Percentiles rank a stretch among this genome's conserved stretches.
These are phyloP conservation scores for Nemoura dubitans DNA, from an alignment of 2,888 invertebrate genomes.

Conservation along the genomic window DNA sequence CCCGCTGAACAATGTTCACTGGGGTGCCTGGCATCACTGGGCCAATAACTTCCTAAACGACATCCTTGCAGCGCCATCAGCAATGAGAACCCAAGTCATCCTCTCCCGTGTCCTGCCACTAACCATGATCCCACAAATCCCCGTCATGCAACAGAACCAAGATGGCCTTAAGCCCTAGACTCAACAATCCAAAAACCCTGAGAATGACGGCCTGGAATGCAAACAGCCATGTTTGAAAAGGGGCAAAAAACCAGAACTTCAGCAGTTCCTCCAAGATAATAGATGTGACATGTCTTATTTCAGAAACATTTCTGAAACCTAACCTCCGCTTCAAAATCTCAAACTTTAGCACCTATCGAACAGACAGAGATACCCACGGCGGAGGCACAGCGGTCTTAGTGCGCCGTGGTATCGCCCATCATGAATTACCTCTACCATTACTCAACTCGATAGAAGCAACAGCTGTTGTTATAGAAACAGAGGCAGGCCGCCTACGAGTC, in stretches of 20 bases:
- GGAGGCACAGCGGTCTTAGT: background rate
- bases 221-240: no score
- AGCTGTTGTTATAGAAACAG: background rate
- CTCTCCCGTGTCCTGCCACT: background rate
- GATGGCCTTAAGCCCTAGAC: no score
- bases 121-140: background rate
- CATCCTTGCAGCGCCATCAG: background rate
- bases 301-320: background rate
- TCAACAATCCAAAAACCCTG: no score
- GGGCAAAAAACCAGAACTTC: no score
- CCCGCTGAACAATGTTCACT: background rate
- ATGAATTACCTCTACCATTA: background rate
- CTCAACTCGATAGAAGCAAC: background rate
- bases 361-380: background rate
- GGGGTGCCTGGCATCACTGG: background rate
- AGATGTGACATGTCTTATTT: background rate
- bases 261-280: no score
- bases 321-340: background rate
- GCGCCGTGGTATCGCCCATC: background rate
- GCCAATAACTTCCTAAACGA: background rate
- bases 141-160: no score
- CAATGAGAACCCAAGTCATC: background rate
- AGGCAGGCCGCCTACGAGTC: background rate
- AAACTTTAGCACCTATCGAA: background rate
- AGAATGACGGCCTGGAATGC: no score